phyloP scores from a whole-genome alignment of 2,113 vertebrate species.

The Pelecanus crispus region DNA sequence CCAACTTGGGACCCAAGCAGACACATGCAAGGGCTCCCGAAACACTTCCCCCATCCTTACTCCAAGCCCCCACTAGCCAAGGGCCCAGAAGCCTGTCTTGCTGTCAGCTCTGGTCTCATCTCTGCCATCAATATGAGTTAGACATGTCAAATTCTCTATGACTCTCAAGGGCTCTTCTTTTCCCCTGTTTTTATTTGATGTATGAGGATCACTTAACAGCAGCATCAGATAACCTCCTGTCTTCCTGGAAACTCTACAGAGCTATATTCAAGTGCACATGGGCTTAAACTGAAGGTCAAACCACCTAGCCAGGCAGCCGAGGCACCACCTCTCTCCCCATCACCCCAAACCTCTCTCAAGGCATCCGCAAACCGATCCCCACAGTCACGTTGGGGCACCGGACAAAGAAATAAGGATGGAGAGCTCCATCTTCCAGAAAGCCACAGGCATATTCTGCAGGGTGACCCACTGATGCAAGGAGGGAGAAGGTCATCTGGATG shows the following conservation, averaged over 20 bases:
- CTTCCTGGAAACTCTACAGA: not conserved
- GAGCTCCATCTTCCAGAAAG: not conserved
- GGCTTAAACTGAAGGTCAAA: not conserved
- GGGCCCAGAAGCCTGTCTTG: not conserved
- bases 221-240: not conserved
- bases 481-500: not conserved
- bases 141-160: not conserved
- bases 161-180: not conserved
- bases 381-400: rapidly evolving
- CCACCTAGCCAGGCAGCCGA: not conserved
- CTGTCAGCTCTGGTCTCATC: not conserved
- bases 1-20: not conserved
- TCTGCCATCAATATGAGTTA: not conserved
- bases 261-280: not conserved
- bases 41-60: not conserved
- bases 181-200: rapidly evolving
- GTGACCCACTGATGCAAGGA: not conserved
- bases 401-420: not conserved
- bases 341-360: not conserved
- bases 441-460: not conserved
- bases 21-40: not conserved
- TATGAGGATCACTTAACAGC: not conserved
- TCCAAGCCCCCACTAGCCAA: not conserved
- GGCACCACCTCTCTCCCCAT: not conserved
- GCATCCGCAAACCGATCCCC: not conserved